Conservation (phyloP, 2,888 invertebrate genomes). For the Ornithoptera alexandrae region DNA sequence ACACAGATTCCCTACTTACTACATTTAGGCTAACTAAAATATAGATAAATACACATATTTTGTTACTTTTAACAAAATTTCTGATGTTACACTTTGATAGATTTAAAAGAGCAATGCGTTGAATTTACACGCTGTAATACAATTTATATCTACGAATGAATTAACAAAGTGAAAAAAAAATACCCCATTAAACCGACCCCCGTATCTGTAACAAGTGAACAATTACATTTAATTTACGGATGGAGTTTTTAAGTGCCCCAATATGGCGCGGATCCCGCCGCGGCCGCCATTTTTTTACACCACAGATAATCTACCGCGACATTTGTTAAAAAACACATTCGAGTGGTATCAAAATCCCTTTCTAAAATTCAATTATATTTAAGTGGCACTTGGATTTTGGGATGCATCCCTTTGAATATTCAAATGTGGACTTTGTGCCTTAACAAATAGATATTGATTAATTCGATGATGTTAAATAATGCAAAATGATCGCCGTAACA, state of each 20-base stretch:
- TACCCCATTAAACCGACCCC: slow-evolving; percentile 44
- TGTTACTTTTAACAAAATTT: neutral
- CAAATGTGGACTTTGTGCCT: slow-evolving; percentile 29
- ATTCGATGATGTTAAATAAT: slow-evolving; percentile 1
- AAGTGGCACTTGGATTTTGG: slow-evolving; percentile 59
- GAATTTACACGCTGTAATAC: neutral
- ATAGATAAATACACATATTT: neutral
- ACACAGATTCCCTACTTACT: neutral
- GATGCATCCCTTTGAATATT: neutral
- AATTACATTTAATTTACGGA: slow-evolving; percentile 79
- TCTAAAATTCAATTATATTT: slow-evolving; percentile 69
- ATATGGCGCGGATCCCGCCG: slow-evolving; percentile 56
- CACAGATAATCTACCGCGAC: slow-evolving; percentile 65
- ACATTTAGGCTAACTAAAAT: neutral
- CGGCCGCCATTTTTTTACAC: slow-evolving; percentile 51
- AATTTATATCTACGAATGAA: slow-evolving; percentile 3
- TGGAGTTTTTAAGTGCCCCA: slow-evolving; percentile 75
- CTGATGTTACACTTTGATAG: neutral
- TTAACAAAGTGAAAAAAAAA: slow-evolving; percentile 30
- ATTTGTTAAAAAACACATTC: slow-evolving; percentile 76
- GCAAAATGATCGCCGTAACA: slow-evolving; percentile 31
- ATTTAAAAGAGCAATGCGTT: neutral
- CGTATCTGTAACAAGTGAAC: slow-evolving; percentile 71
- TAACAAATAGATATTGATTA: slow-evolving; percentile 28
- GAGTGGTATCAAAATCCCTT: slow-evolving; percentile 67